phyloP scores from a whole-genome alignment of 1,140 invertebrate genomes.

The Scaptomyza pallida region DNA sequence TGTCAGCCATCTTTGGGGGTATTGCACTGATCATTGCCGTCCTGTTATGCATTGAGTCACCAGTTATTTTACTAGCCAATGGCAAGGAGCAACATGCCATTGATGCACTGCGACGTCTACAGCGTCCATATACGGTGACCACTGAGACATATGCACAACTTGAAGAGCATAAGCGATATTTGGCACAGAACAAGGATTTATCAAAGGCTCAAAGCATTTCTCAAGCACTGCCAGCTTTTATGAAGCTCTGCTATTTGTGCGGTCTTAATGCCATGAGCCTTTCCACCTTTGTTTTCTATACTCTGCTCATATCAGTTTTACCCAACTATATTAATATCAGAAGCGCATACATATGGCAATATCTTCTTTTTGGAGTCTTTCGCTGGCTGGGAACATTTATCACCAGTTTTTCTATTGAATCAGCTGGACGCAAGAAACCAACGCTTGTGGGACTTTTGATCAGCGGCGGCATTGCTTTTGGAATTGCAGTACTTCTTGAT shows the following conservation, averaged over 20 bases:
- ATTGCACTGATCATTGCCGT: slow-evolving; percentile 25
- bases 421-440: slow-evolving; percentile 49
- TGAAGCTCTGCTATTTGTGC: slow-evolving; percentile 39
- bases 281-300: slow-evolving; percentile 7
- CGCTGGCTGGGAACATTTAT: slow-evolving; percentile 32
- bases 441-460: slow-evolving; percentile 43
- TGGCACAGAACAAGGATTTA: slow-evolving; percentile 53
- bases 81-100: slow-evolving; percentile 53
- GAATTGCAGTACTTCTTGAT: slow-evolving; percentile 5
- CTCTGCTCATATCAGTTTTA: not conserved
- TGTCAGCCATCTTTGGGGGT: slow-evolving; percentile 44
- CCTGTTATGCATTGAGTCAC: slow-evolving; percentile 53
- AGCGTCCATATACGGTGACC: slow-evolving; percentile 42
- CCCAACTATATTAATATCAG: accelerated
- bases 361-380: slow-evolving; percentile 25
- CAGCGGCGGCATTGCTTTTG: slow-evolving; percentile 32
- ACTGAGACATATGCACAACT: slow-evolving; percentile 55
- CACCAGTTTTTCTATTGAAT: slow-evolving; percentile 32
- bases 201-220: slow-evolving; percentile 28
- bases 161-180: slow-evolving; percentile 63
- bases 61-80: slow-evolving; percentile 53
- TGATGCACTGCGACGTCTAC: slow-evolving; percentile 57
- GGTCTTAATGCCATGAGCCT: slow-evolving; percentile 57
- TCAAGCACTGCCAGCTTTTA: slow-evolving; percentile 40
- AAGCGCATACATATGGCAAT: not conserved